Evolutionary conservation across 2,113 vertebrate species (phyloP).

Genomic region (Synodontis membranacea): DNA sequence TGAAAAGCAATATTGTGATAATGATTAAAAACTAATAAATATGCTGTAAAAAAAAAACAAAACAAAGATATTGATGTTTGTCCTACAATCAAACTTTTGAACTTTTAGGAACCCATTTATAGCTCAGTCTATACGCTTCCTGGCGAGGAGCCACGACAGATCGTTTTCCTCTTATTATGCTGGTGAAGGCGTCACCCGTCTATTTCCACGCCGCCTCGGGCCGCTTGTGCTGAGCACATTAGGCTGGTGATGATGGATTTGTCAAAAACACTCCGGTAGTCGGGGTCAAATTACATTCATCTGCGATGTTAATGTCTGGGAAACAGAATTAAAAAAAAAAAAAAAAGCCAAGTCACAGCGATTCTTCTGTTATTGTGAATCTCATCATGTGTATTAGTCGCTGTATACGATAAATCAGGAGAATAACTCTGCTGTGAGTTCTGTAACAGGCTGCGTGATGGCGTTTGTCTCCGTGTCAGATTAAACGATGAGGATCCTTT

Average conservation of each 20-base stretch:
- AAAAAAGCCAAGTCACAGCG: too few species aligned
- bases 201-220: not conserved
- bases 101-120: not conserved
- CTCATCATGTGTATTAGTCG: not conserved
- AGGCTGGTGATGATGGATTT: slow-evolving; percentile 29
- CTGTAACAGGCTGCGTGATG: not conserved
- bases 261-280: slow-evolving; percentile 30
- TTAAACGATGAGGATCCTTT: too few species aligned
- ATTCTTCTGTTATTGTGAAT: slow-evolving; percentile 30
- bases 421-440: not conserved
- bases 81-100: not conserved
- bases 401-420: not conserved
- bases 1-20: not conserved
- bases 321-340: not conserved
- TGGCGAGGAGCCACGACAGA: not conserved
- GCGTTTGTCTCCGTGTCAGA: too few species aligned
- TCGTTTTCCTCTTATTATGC: not conserved
- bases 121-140: slow-evolving; percentile 29
- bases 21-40: not conserved
- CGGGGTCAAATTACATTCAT: slow-evolving; percentile 10
- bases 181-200: not conserved
- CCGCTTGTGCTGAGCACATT: slow-evolving; percentile 7
- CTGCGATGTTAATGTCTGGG: not conserved
- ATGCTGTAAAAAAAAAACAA: too few species aligned
- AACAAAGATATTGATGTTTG: not conserved